Evolutionary conservation across 2,797 vertebrate species (phyloP), one percentile per base, ranked within the genome.

Genomic region (Helostoma temminkii): DNA sequence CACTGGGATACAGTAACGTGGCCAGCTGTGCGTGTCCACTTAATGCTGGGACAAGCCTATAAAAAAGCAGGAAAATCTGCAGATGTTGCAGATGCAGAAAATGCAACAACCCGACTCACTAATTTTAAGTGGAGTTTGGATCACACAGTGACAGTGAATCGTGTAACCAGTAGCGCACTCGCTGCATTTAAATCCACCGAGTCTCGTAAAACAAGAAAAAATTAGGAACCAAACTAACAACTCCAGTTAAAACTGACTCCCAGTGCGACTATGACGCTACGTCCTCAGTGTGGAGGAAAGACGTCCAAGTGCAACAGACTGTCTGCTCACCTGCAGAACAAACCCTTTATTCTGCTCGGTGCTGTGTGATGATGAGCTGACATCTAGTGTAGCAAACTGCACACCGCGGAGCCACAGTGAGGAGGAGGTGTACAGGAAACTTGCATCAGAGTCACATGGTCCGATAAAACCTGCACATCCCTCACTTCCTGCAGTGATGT

Each of bases 261-360:
- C 9, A 47, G 62, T 18, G n/a, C 32, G 22, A 72, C 53, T 63
- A 36, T 66, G 64, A 48, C 37, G 65, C 82, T 68, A 78, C 78
- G 89, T 90, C 89, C 85, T 83, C 78, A 79, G 85, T 10, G 63
- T 50, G 46, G 41, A 67, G 61, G 18, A 30, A 11, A 82, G 41
- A 42, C 71, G 76, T 52, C 66, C 42, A 10, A 18, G 15, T 10
- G 1, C 18, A 6, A 3, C 45, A 9, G 22, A 19, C 46, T 42
- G 65, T 61, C 54, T 61, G 19, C 34, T 26, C 50, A 54, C 45
- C 28, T 50, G 66, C n/a, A n/a, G n/a, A 28, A 37, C 5, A 52
- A 34, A 54, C 6, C 41, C 59, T 47, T 46, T 41, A 16, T 43
- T 55, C 49, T 32, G 53, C 65, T 71, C 63, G n/a, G 22, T 54